phyloP scores from a whole-genome alignment of 2,888 invertebrate genomes.

The Doris montereyensis region DNA sequence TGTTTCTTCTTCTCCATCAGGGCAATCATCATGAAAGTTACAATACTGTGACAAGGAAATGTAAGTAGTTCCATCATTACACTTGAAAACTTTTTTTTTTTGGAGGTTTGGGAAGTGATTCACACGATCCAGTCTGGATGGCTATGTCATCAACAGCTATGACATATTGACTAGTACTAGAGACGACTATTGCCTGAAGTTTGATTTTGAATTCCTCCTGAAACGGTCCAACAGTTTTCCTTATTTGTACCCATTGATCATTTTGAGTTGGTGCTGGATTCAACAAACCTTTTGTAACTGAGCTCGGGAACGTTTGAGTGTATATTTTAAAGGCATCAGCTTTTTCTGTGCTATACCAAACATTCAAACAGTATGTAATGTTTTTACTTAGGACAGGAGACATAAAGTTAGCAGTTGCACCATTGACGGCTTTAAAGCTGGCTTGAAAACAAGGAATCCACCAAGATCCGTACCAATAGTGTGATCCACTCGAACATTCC shows the following conservation, averaged over 20 bases:
- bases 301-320: slow-evolving; percentile 38
- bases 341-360: slow-evolving; percentile 70
- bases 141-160: slow-evolving; percentile 65
- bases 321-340: no score
- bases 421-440: slow-evolving; percentile 70
- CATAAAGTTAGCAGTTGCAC: slow-evolving; percentile 79
- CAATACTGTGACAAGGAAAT: slow-evolving; percentile 53
- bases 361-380: slow-evolving; percentile 58
- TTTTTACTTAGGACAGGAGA: slow-evolving; percentile 53
- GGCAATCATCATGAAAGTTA: slow-evolving; percentile 64
- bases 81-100: slow-evolving; percentile 52
- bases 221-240: slow-evolving; percentile 33
- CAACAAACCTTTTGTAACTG: background rate
- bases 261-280: slow-evolving; percentile 3
- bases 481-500: slow-evolving; percentile 54
- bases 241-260: slow-evolving; percentile 50
- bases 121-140: slow-evolving; percentile 56
- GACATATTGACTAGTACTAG: slow-evolving; percentile 54
- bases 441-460: slow-evolving; percentile 86
- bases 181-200: slow-evolving; percentile 53
- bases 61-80: slow-evolving; percentile 49
- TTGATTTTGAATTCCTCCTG: slow-evolving; percentile 53
- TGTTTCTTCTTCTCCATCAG: slow-evolving; percentile 59
- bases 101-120: slow-evolving; percentile 47
- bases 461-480: slow-evolving; percentile 60